phyloP scores from a whole-genome alignment of 2,888 invertebrate genomes.

The Nomada lathburiana region DNA sequence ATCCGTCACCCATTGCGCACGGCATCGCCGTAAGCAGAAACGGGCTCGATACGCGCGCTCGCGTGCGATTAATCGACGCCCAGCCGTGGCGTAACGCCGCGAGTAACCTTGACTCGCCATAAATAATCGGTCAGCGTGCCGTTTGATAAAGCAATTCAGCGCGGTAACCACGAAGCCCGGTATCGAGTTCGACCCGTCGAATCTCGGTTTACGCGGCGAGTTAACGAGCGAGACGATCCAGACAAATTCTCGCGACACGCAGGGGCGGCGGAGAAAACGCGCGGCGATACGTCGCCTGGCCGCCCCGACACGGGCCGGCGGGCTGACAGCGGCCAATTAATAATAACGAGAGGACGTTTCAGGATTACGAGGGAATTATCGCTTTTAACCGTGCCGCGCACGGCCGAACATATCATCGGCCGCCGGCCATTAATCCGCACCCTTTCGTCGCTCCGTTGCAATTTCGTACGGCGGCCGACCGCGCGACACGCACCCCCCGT shows the following conservation, averaged over 20 bases:
- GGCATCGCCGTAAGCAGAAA: background rate
- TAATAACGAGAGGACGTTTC: slow-evolving; percentile 79
- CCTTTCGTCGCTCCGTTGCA: slow-evolving; percentile 65
- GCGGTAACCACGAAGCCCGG: slow-evolving; percentile 29
- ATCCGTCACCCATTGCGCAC: background rate
- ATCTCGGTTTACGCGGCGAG: slow-evolving; percentile 46
- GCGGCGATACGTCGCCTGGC: slow-evolving; percentile 38
- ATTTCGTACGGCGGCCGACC: slow-evolving; percentile 59
- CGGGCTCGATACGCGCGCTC: background rate
- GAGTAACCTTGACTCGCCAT: slow-evolving; percentile 56
- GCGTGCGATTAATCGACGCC: slow-evolving; percentile 32
- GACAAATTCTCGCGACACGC: slow-evolving; percentile 48
- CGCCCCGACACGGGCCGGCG: slow-evolving; percentile 59
- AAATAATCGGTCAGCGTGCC: slow-evolving; percentile 59
- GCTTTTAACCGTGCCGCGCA: slow-evolving; percentile 73
- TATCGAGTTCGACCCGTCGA: slow-evolving; percentile 21
- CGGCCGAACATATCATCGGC: slow-evolving; percentile 67
- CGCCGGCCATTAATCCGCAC: slow-evolving; percentile 70
- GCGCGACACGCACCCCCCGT: slow-evolving; percentile 43
- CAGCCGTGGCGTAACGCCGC: background rate
- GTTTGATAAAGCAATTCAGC: slow-evolving; percentile 56
- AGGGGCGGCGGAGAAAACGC: slow-evolving; percentile 41
- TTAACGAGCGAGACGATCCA: slow-evolving; percentile 58
- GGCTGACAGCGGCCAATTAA: slow-evolving; percentile 76
- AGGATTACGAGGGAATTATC: slow-evolving; percentile 80